Base-by-base conservation (phyloP, 2,113 vertebrate species). In the Thermophis baileyi region DNA sequence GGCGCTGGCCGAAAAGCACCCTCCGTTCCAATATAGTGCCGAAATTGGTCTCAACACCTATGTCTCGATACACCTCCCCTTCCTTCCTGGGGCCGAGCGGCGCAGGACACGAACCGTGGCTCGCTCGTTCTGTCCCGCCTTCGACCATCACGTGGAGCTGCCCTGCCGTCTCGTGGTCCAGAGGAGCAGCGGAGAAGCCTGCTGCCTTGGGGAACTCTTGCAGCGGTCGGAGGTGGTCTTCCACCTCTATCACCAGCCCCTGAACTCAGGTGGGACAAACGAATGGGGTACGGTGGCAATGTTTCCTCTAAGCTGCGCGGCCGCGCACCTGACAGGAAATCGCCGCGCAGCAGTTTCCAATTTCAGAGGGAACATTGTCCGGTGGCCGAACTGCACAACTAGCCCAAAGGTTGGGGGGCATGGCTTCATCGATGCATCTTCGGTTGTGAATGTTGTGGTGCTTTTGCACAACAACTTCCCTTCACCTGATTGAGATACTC, bases 121-220 rank as follows among this genome's bases (percentile, higher is more conserved):
- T 92, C 95, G 95, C 87, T 97, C 98, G 8, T 99, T 99, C 97
- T 99, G 98, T 96, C 99, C 99, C 0, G 98, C 99, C 90, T 99
- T 99, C 1, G 97, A 98, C 93, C 98, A 99, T 74, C 98, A 97
- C 8, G 0, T 97, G 0, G 98, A 98, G 94, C 97, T 99, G 57
- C 96, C 97, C 0, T 99, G 99, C 95, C 95, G 97, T 18, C 97
- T 99, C 90, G 54, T 98, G 25, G 30, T 97, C 44, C 98, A 98
- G 94, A 98, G 96, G 91, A 98, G 97, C 91, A 97, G 91, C 0
- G 99, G 99, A 89, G 98, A 99, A 95, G 94, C 97, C 53, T 97
- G 97, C 95, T 98, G 98, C 94, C 97, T 99, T 93, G 99, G 98
- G 30, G 99, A 99, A 40, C 96, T 98, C 87, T 93, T 99, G 88